Evolutionary conservation across 2,888 invertebrate genomes (phyloP), one percentile per base, ranked within the genome.

Genomic region (Thalpophila matura): DNA sequence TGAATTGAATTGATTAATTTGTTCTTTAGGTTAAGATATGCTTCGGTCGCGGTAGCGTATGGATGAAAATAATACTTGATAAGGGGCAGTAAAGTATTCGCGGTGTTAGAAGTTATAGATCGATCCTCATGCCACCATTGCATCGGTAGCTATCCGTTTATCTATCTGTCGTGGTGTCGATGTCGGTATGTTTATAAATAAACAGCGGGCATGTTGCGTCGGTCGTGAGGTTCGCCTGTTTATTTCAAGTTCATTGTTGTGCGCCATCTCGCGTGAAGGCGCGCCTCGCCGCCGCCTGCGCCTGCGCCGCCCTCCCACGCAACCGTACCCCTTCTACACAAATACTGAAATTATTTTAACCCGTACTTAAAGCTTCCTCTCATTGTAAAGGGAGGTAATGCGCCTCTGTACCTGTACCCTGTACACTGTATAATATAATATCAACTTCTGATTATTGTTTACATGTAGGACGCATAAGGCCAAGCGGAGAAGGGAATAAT

Each of bases 161-260:
- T 60, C 65, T 66, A 68, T 74, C 63, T 65, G 70, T 66, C 65
- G 65, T 66, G 45, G 45, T 67, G 66, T 76, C 66, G 45, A 42
- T 67, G 66, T 76, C 66, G 61, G 72, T 74, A 54, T 70, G 66
- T 77, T 81, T 81, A 81, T 81, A 80, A 81, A 81, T 78, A 81
- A 74, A 77, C 73, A 69, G 56, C 43, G 37, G 55, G 64, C 65
- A 75, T 63, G 61, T 73, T 71, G 67, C 67, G 59, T 60, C 62
- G 71, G 74, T 74, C 68, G 67, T 54, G 64, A 57, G 61, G 69
- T 71, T 67, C 45, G 62, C 57, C 66, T 70, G 75, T 80, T 72
- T 81, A 75, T 76, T 74, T 75, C 65, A 79, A 84, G 81, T 82
- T 83, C 78, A 86, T 85, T 87, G 84, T 83, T 84, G 70, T 78